These are phyloP conservation scores for Helicoverpa assulta DNA, from an alignment of 2,888 invertebrate genomes.

Conservation along the genomic window DNA sequence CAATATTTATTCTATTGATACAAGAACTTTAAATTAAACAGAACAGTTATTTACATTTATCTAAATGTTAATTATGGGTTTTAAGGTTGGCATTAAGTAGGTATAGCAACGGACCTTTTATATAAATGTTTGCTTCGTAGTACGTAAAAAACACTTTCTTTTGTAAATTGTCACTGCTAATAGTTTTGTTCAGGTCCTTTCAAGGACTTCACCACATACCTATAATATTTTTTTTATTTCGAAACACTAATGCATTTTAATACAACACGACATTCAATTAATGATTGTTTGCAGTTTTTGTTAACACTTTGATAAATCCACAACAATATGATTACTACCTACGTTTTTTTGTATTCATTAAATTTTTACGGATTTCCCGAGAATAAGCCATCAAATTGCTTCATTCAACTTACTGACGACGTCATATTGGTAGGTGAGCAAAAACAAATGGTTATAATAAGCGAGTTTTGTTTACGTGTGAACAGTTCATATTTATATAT, in stretches of 20 bases:
- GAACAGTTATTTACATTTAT: slow-evolving; percentile 16
- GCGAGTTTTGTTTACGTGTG: slow-evolving; percentile 35
- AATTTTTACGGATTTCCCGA: slow-evolving; percentile 9
- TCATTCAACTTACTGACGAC: not conserved
- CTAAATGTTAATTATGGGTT: slow-evolving; percentile 19
- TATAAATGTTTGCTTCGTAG: not conserved
- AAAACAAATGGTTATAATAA: slow-evolving; percentile 37
- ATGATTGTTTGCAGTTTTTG: not conserved
- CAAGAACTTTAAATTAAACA: slow-evolving; percentile 7
- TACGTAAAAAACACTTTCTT: not conserved
- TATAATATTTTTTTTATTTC: too few species aligned
- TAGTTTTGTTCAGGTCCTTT: too few species aligned
- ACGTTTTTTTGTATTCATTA: not conserved
- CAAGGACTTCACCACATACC: too few species aligned
- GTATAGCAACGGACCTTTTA: not conserved
- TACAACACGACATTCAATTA: not conserved
- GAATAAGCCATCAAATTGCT: slow-evolving; percentile 12
- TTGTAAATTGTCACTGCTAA: too few species aligned
- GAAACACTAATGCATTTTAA: too few species aligned
- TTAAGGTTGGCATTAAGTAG: not conserved
- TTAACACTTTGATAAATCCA: not conserved
- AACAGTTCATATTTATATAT: slow-evolving; percentile 33
- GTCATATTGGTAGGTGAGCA: slow-evolving; percentile 3
- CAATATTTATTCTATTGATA: slow-evolving; percentile 35
- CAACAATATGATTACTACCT: not conserved